A percentile compares a stretch with the other conserved stretches of the same genome.
Evolutionary conservation across 1,140 invertebrate species (phyloP).

Genomic region (Melanaphis sacchari): DNA sequence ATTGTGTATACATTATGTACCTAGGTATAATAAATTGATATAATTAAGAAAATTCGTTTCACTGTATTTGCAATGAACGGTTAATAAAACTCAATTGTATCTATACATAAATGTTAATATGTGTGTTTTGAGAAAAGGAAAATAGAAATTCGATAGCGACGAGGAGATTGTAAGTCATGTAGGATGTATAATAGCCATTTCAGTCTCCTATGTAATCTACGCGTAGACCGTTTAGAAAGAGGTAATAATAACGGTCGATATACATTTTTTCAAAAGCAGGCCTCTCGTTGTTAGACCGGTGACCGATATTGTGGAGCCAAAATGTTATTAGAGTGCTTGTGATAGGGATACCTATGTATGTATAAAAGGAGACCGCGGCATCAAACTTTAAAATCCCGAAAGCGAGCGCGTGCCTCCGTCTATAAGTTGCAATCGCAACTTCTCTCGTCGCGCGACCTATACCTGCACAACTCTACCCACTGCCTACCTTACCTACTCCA

Average conservation of each 20-base stretch:
- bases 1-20: no score
- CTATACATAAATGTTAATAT: neutral
- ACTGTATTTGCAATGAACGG: neutral
- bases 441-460: neutral
- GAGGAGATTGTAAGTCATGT: neutral
- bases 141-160: neutral
- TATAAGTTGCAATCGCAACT: neutral
- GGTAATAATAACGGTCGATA: neutral
- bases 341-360: neutral
- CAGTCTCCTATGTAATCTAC: neutral
- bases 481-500: neutral
- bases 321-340: constrained; percentile 32
- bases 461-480: neutral
- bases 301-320: neutral
- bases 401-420: constrained; percentile 37
- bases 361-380: neutral
- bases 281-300: neutral
- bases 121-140: neutral
- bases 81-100: neutral
- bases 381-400: constrained; percentile 38
- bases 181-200: no score
- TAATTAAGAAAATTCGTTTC: neutral
- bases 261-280: neutral
- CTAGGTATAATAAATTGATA: neutral
- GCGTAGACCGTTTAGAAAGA: neutral